Percentiles rank a stretch among this genome's conserved stretches.
These are phyloP conservation scores for Rhagophthalmus giganteus DNA, from an alignment of 2,888 invertebrate species.

Conservation along the genomic window DNA sequence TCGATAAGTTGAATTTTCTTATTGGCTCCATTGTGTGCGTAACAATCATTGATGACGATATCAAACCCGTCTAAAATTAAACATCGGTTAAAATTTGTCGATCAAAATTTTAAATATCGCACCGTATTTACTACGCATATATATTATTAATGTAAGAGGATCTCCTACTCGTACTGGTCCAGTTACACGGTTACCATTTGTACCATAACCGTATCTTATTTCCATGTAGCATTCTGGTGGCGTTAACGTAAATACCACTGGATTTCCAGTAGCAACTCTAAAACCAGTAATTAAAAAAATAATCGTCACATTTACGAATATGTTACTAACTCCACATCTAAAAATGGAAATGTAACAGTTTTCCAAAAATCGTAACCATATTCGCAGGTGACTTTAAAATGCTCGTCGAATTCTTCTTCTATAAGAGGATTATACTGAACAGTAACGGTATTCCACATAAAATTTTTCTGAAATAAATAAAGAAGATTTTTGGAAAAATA, in stretches of 20 bases:
- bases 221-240: slow-evolving; percentile 97
- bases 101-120: slow-evolving; percentile 37
- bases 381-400: slow-evolving; percentile 94
- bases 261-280: slow-evolving; percentile 93
- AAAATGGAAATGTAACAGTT: slow-evolving; percentile 91
- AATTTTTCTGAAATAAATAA: slow-evolving; percentile 70
- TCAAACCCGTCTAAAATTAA: slow-evolving; percentile 80
- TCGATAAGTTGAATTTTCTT: slow-evolving; percentile 91
- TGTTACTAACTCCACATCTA: slow-evolving; percentile 87
- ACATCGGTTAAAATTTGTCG: background rate
- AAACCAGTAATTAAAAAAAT: slow-evolving; percentile 3
- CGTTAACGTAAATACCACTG: slow-evolving; percentile 88
- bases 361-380: slow-evolving; percentile 97
- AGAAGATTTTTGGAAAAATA: slow-evolving; percentile 36
- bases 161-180: slow-evolving; percentile 92
- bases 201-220: slow-evolving; percentile 88
- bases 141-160: slow-evolving; percentile 87
- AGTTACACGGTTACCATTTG: slow-evolving; percentile 79
- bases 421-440: slow-evolving; percentile 92
- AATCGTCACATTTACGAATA: background rate
- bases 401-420: slow-evolving; percentile 92
- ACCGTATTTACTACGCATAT: slow-evolving; percentile 95
- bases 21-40: slow-evolving; percentile 90
- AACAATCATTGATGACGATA: slow-evolving; percentile 92
- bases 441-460: slow-evolving; percentile 96